Evolutionary conservation across 1,140 invertebrate genomes (phyloP), one percentile per base, ranked within the genome.

Genomic region (Papilio glaucus): DNA sequence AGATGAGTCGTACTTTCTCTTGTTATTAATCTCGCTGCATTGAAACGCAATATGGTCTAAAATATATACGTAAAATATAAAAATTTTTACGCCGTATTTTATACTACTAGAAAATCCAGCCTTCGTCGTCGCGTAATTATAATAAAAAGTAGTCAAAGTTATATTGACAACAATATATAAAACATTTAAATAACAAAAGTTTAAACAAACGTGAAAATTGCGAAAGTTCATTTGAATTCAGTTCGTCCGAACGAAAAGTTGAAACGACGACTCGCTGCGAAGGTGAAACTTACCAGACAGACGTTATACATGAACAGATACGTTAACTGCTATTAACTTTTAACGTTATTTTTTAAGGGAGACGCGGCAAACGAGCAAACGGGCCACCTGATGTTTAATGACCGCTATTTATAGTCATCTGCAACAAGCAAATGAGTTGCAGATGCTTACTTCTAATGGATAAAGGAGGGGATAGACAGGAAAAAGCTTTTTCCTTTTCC

Each of bases 221-320:
- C 49, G 1, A 57, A 57, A 57, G 21, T 57, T 57, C 21, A 26
- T 57, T 57, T 57, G 4, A 57, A 57, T 24, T 24, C 21, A 57
- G 49, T 57, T 13, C 49, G 18, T 57, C 15, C 0, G 15, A n/a
- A 18, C n/a, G 42, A 45, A 21, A 45, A 0, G 42, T 7, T n/a
- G 42, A 15, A 13, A 10, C 10, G 10, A 3, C 21, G n/a, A 18
- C 21, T 9, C 49, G 10, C 21, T 10, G 21, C 21, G 2, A 7
- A 53, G 18, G 18, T 53, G 45, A 8, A 53, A 53, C 49, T 24
- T 24, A 21, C 24, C 49, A 57, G 21, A 18, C 21, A 13, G 15
- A 53, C 21, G 45, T 53, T 53, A 21, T 53, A 53, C 21, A n/a
- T 53, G 21, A n/a, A 53, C 45, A 18, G 8, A 5, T 12, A 53